Percentiles rank a stretch among this genome's conserved stretches.
These are phyloP conservation scores for Drosophila differens DNA, from an alignment of 2,888 invertebrate genomes.

Conservation along the genomic window DNA sequence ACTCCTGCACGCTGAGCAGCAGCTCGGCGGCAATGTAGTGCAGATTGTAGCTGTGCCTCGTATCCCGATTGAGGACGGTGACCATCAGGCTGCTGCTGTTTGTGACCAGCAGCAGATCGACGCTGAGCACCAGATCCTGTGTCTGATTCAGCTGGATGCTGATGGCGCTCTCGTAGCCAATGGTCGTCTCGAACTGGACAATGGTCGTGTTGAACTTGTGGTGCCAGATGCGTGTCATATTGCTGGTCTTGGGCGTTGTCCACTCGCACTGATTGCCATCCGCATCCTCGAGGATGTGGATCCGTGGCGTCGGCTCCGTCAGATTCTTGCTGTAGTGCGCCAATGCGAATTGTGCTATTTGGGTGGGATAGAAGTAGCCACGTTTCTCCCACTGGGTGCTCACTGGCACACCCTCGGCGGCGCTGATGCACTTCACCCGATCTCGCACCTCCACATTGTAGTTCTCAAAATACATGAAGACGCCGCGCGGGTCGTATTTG, in stretches of 20 bases:
- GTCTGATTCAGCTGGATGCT: constrained; percentile 86
- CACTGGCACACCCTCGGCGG: constrained; percentile 96
- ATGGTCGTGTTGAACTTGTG: constrained; percentile 87
- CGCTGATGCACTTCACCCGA: constrained; percentile 98
- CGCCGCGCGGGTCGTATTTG: constrained; percentile 94
- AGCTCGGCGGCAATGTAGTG: constrained; percentile 93
- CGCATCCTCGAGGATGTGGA: constrained; percentile 91
- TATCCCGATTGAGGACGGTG: constrained; percentile 91
- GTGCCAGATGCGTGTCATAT: constrained; percentile 88
- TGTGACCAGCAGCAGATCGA: constrained; percentile 90
- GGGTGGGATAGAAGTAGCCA: constrained; percentile 99
- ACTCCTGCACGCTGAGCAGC: constrained; percentile 90
- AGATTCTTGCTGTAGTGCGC: constrained; percentile 98
- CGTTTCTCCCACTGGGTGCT: constrained; percentile 98
- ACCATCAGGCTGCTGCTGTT: constrained; percentile 93
- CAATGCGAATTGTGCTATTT: constrained; percentile 98
- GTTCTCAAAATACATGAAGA: constrained; percentile 98
- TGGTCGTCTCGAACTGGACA: constrained; percentile 90
- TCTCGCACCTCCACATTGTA: constrained; percentile 98
- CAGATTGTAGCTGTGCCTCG: constrained; percentile 91
- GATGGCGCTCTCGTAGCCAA: constrained; percentile 89
- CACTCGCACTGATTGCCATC: constrained; percentile 89
- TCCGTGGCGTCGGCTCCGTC: constrained; percentile 92
- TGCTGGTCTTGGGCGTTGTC: constrained; percentile 90
- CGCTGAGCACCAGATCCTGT: constrained; percentile 91